Evolutionary conservation across 2,797 vertebrate genomes (phyloP), one percentile per base, ranked within the genome.

Genomic region (Xyrichtys novacula): DNA sequence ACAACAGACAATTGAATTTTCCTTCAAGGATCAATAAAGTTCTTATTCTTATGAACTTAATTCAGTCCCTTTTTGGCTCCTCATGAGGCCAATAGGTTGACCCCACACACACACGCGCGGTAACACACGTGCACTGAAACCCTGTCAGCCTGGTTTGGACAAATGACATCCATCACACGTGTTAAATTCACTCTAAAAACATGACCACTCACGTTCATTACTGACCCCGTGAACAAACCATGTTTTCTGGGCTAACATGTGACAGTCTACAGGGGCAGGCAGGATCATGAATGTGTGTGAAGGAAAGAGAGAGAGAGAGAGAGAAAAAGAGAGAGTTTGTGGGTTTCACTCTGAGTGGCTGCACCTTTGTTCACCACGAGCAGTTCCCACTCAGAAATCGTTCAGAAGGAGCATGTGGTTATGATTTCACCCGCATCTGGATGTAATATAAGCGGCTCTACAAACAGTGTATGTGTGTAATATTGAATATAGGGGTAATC

Each of bases 371-470:
- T 76, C 74, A 44, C 57, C 46, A 31, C 63, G 58, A 47, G 75
- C 61, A 80, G 71, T 67, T 47, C 52, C 80, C 81, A 85, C 74
- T 78, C 77, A 49, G 85, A 89, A 92, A 34, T 81, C 72, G 52
- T 76, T 83, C 88, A 82, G 64, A 76, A 55, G 55, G 26, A 75
- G 80, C 90, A 93, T 91, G 84, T 93, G 93, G 91, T 91, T 93
- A 87, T 86, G 79, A 92, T 94, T 94, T 89, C 53, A 74, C 48
- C 74, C 49, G 83, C 92, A 92, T 93, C 90, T 92, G 92, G 89
- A 87, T 66, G 70, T 84, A 90, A 92, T 91, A 83, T 79, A 86
- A 71, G 29, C 46, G 59, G 74, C 54, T 77, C 79, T 80, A 49
- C 74, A 66, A 50, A 81, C 54, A 62, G 46, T 72, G 47, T 53